phyloP scores from a whole-genome alignment of 2,797 vertebrate genomes.

The Girardinus metallicus region DNA sequence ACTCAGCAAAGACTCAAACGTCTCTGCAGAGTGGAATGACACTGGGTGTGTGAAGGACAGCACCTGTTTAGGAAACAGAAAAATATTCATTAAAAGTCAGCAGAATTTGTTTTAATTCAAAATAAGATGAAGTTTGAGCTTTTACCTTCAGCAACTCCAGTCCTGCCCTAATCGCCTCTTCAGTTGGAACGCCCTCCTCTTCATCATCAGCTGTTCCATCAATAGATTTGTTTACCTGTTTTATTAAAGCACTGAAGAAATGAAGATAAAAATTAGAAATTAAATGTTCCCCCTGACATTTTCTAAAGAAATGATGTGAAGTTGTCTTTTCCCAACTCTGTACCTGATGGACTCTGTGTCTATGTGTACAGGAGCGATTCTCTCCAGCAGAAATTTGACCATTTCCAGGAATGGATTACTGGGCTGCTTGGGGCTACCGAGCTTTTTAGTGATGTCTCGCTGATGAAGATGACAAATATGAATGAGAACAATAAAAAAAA shows the following conservation, averaged over 20 bases:
- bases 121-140: background rate
- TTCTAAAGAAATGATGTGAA: background rate
- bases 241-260: constrained; percentile 89
- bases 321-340: background rate
- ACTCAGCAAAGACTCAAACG: constrained; percentile 95
- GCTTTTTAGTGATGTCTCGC: constrained; percentile 97
- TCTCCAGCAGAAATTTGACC: constrained; percentile 98
- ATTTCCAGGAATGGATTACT: constrained; percentile 98
- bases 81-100: accelerated
- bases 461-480: constrained; percentile 59
- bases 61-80: constrained; percentile 79
- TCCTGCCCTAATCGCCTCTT: constrained; percentile 95
- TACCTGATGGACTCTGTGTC: constrained; percentile 97
- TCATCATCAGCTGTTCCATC: constrained; percentile 98
- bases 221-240: constrained; percentile 98
- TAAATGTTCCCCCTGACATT: background rate
- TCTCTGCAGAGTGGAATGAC: constrained; percentile 99
- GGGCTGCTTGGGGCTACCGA: constrained; percentile 97
- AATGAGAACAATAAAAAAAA: background rate
- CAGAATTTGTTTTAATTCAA: background rate
- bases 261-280: background rate
- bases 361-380: constrained; percentile 97
- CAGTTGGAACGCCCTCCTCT: constrained; percentile 95
- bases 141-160: constrained; percentile 94
- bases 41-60: constrained; percentile 98